Percentiles rank a stretch among this genome's conserved stretches.
Evolutionary conservation across 2,888 invertebrate genomes (phyloP).

Genomic region (Sinotaia quadrata): DNA sequence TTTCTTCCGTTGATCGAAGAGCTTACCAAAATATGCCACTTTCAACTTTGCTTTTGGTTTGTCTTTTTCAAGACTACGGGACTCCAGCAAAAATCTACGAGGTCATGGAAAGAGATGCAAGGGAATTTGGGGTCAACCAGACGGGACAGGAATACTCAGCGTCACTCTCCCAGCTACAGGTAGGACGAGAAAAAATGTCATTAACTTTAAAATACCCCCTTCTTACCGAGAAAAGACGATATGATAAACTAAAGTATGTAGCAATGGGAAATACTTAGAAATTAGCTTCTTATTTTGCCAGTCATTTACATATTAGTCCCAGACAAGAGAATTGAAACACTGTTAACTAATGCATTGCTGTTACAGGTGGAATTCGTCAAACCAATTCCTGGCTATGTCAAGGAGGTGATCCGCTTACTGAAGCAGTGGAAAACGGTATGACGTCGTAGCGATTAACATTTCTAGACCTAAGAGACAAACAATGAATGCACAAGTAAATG

Average conservation of each 20-base stretch:
- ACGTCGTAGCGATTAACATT: not conserved
- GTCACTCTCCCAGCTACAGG: not conserved
- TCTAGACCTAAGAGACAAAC: not conserved
- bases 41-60: no score
- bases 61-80: not conserved
- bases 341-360: no score
- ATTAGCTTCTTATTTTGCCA: not conserved
- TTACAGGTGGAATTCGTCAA: not conserved
- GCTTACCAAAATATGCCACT: no score
- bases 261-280: no score
- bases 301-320: not conserved
- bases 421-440: not conserved
- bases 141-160: not conserved
- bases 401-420: not conserved
- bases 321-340: no score
- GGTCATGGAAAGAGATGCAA: not conserved
- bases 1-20: no score
- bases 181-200: not conserved
- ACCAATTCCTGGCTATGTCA: not conserved
- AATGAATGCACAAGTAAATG: not conserved
- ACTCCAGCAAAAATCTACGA: not conserved
- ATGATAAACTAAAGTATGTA: no score
- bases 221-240: not conserved
- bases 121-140: no score
- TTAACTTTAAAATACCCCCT: not conserved